Percentiles rank a stretch among this genome's conserved stretches.
These are phyloP conservation scores for Esox masquinongy DNA, from an alignment of 2,797 vertebrate species.

Conservation along the genomic window DNA sequence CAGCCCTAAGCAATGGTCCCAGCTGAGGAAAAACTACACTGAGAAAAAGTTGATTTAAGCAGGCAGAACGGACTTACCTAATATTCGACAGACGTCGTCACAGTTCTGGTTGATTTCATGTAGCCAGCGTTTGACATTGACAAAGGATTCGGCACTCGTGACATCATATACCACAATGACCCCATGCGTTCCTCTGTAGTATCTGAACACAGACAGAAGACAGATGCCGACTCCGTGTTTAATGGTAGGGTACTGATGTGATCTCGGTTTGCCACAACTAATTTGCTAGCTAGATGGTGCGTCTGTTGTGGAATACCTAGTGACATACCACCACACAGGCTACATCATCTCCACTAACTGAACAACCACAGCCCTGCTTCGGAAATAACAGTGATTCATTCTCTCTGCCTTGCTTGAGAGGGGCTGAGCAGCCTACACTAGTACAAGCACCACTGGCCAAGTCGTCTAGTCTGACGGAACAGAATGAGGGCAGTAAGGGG, in stretches of 20 bases:
- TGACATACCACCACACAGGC: no score
- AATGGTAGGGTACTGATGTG: no score
- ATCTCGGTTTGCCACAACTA: no score
- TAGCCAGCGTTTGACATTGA: conserved; percentile 99
- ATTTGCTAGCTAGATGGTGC: no score
- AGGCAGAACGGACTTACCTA: conserved; percentile 77
- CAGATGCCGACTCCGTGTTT: background rate
- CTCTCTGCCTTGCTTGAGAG: no score
- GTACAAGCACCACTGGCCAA: no score
- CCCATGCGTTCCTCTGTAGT: conserved; percentile 96
- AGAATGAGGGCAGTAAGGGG: background rate
- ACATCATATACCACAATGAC: conserved; percentile 99
- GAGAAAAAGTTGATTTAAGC: background rate
- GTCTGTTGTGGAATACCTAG: no score
- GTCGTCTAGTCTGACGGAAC: background rate
- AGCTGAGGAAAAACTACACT: background rate
- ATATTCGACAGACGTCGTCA: conserved; percentile 97
- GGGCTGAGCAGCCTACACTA: no score
- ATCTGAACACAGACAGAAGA: conserved; percentile 71
- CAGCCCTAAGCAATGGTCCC: background rate
- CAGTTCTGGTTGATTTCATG: conserved; percentile 99
- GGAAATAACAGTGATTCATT: no score
- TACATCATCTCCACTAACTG: no score
- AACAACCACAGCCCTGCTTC: no score
- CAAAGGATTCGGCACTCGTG: conserved; percentile 97